These are phyloP conservation scores for Catocala sponsa DNA, from an alignment of 2,888 invertebrate genomes.

Conservation along the genomic window DNA sequence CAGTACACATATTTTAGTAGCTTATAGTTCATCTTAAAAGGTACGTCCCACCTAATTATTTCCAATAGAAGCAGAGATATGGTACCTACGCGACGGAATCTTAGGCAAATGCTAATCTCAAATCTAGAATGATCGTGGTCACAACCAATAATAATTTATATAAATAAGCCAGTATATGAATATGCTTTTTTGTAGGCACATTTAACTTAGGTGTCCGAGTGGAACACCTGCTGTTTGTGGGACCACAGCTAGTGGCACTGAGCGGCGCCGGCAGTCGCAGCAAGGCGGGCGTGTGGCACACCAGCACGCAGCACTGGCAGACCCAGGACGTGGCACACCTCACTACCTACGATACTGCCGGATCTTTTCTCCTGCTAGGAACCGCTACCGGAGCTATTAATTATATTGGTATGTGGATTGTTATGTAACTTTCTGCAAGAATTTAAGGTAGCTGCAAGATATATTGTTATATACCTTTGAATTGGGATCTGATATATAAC, in stretches of 20 bases:
- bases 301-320: conserved; percentile 99
- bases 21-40: too few relatives aligned
- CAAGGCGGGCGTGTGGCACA: conserved; percentile 99
- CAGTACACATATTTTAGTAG: too few relatives aligned
- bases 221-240: conserved; percentile 98
- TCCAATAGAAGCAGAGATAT: too few relatives aligned
- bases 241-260: conserved; percentile 98
- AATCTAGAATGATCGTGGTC: too few relatives aligned
- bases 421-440: neutral
- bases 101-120: too few relatives aligned
- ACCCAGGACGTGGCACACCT: conserved; percentile 98
- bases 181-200: conserved; percentile 87
- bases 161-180: too few relatives aligned
- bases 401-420: conserved; percentile 93
- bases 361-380: conserved; percentile 97
- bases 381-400: conserved; percentile 99
- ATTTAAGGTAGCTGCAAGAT: too few relatives aligned
- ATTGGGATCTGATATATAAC: too few relatives aligned
- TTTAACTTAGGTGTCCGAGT: conserved; percentile 97
- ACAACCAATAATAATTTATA: too few relatives aligned
- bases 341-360: conserved; percentile 98
- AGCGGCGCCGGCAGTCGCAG: conserved; percentile 88
- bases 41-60: too few relatives aligned
- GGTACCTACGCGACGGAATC: too few relatives aligned
- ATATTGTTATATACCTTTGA: too few relatives aligned